Conservation (phyloP, 2,797 vertebrate species). For the Anguilla pacifica region DNA sequence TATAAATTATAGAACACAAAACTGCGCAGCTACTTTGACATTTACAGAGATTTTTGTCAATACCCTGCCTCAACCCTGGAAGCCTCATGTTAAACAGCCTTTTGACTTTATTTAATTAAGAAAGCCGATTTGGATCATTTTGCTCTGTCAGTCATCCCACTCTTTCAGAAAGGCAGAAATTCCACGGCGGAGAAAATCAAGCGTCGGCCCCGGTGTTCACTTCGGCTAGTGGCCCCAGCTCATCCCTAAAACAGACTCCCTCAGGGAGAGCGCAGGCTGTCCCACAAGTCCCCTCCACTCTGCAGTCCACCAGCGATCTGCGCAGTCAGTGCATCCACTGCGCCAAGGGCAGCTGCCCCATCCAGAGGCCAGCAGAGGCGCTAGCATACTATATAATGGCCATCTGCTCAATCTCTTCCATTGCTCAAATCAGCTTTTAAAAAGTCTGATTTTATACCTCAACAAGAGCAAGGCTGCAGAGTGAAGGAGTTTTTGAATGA, state of each 20-base stretch:
- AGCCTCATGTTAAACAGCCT: conserved; percentile 61
- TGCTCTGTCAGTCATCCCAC: conserved; percentile 58
- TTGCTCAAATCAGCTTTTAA: not conserved
- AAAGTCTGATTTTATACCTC: no score
- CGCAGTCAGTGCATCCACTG: not conserved
- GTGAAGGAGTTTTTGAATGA: not conserved
- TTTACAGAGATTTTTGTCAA: conserved; percentile 65
- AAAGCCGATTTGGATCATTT: conserved; percentile 55
- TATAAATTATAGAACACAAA: conserved; percentile 58
- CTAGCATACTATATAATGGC: not conserved
- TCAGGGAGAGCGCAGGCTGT: not conserved
- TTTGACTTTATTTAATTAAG: conserved; percentile 67
- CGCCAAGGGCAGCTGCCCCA: not conserved
- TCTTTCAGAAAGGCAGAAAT: conserved; percentile 30
- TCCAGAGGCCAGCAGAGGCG: not conserved
- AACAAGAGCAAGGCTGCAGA: no score
- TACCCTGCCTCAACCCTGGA: conserved; percentile 60
- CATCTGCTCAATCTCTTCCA: not conserved
- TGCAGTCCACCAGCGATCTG: not conserved
- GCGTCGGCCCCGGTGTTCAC: not conserved
- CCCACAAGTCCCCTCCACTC: not conserved
- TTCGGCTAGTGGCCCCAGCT: not conserved
- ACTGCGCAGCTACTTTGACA: conserved; percentile 63
- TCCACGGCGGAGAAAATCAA: conserved; percentile 40
- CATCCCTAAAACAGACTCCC: not conserved